These are phyloP conservation scores for Balearica regulorum DNA, from an alignment of 2,797 vertebrate genomes.

Conservation along the genomic window DNA sequence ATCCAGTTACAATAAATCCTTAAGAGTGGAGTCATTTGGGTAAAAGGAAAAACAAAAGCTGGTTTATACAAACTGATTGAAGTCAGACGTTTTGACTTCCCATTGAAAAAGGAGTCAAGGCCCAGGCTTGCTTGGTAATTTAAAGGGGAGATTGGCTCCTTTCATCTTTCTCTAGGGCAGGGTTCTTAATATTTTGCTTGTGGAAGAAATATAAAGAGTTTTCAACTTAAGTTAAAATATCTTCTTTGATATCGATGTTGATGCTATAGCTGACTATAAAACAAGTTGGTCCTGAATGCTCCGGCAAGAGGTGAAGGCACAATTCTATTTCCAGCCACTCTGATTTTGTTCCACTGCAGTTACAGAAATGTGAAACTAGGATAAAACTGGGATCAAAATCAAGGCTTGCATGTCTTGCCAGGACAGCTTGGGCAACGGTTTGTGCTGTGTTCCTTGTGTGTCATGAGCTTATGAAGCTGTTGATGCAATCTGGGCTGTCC, in stretches of 20 bases:
- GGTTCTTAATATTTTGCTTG: constrained; percentile 49
- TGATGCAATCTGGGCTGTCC: constrained; percentile 38
- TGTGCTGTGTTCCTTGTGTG: constrained; percentile 6
- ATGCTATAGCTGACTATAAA: neutral
- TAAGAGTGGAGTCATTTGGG: constrained; percentile 74
- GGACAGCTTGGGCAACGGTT: constrained; percentile 1
- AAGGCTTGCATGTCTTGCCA: constrained; percentile 31
- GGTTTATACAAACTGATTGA: constrained; percentile 73
- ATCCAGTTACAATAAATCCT: constrained; percentile 77
- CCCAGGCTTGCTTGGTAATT: constrained; percentile 46
- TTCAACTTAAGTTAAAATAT: constrained; percentile 37
- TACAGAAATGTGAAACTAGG: constrained; percentile 21
- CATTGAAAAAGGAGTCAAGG: constrained; percentile 66
- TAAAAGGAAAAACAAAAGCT: constrained; percentile 74
- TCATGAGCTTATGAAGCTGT: constrained; percentile 32
- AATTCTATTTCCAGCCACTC: neutral
- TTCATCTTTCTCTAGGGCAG: constrained; percentile 60
- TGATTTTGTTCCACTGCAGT: neutral
- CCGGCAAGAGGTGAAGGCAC: neutral
- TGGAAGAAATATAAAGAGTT: constrained; percentile 38
- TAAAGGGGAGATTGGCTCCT: constrained; percentile 62
- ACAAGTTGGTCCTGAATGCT: neutral
- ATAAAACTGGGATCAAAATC: constrained; percentile 27
- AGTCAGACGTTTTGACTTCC: constrained; percentile 69
- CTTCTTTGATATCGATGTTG: neutral